Base-by-base conservation (phyloP, 1,140 invertebrate species). In the Formica exsecta region DNA sequence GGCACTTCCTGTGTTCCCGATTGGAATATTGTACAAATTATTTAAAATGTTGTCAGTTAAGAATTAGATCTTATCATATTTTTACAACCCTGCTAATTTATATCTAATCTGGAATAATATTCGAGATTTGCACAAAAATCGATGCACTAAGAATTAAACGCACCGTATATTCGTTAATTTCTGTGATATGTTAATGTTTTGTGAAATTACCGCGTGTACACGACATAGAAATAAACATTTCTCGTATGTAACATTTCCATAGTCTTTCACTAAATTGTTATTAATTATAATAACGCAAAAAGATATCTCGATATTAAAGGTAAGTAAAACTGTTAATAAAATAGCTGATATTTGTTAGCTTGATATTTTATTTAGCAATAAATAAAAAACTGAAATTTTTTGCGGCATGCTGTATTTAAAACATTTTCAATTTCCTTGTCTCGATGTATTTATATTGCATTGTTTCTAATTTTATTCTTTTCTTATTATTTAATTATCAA, bases 161-260 rank as follows among this genome's bases (percentile, higher is more conserved):
- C 48, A 57, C 48, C 5, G 16, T 41, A 9, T 80, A 80, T 70
- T 80, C 5, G 64, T 80, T 51, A 80, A 80, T 80, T 80, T 80
- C 76, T 80, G 61, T 80, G 64, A 68, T 80, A 68, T 57, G 22
- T 79, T 79, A 6, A 79, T 68, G 76, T 77, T 77, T 48, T 77
- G 75, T 80, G 36, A 22, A 68, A 68, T 80, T 80, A 80, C 25
- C 64, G 76, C 76, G 48, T 80, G 64, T 80, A 80, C 64, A 68
- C 51, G 32, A 57, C 68, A 80, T 38, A 68, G 16, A 57, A 80
- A 80, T 80, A 80, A 80, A 80, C 64, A 68, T 70, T 70, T 80
- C 22, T 70, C 36, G 25, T 41, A 66, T 54, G 13, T 80, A 80
- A 70, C 4, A 70, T 29, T 29, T 2, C 19, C 13, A 29, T 25